phyloP scores from a whole-genome alignment of 2,113 vertebrate genomes.

The Labeo catla region DNA sequence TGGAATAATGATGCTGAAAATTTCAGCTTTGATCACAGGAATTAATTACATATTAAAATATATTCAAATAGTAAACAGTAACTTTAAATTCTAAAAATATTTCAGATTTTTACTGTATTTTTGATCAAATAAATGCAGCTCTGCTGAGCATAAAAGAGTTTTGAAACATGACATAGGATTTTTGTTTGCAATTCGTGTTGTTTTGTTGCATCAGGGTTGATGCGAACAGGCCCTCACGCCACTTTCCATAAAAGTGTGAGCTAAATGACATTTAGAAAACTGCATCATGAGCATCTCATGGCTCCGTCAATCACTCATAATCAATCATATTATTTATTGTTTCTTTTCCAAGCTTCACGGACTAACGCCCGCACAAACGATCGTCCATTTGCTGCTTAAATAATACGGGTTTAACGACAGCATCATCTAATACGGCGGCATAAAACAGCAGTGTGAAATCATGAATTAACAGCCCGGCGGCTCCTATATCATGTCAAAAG shows the following conservation, averaged over 20 bases:
- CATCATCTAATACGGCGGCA: not conserved
- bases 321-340: not conserved
- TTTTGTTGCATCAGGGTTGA: not conserved
- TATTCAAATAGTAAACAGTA: not conserved
- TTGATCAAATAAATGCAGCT: not conserved
- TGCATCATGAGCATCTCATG: not conserved
- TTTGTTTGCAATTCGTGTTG: not conserved
- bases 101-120: not conserved
- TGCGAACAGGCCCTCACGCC: not conserved
- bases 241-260: not conserved
- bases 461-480: conserved; percentile 18
- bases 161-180: not conserved
- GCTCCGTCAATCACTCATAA: not conserved
- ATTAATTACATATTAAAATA: not conserved
- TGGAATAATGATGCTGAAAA: not conserved
- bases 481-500: conserved; percentile 18
- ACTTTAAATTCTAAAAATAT: not conserved
- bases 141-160: not conserved
- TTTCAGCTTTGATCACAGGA: not conserved
- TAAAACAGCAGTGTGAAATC: conserved; percentile 30
- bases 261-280: not conserved
- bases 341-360: not conserved
- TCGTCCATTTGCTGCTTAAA: not conserved
- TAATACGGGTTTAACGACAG: not conserved
- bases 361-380: not conserved